Evolutionary conservation across 1,140 invertebrate species (phyloP), one percentile per base, ranked within the genome.

Genomic region (Acyrthosiphon pisum): DNA sequence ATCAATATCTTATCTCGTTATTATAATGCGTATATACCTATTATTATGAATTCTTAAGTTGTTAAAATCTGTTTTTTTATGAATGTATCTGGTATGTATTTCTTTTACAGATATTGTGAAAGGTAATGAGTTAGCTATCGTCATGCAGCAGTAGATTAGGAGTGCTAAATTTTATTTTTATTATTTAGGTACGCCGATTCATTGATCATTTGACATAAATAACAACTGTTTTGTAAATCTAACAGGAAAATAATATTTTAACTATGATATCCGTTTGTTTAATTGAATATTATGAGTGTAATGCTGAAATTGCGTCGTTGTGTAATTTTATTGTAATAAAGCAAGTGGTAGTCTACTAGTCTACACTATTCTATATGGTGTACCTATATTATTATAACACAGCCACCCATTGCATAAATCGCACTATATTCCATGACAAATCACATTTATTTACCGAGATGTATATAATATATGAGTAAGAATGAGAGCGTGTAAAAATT

Each of bases 141-240:
- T 60, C 41, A 90, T 41, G 41, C 37, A 90, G 41, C 37, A 91
- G 35, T 91, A 68, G 90, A 41, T n/a, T 91, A n/a, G 26, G 23
- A 91, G 56, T 76, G 41, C n/a, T 76, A 91, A 76, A 91, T 91
- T 91, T 14, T 68, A 91, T 91, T 76, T 90, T 48, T 44, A 68
- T 91, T 68, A 41, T 68, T 91, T 76, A 76, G 30, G n/a, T 76
- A 44, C 90, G n/a, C 56, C 26, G 4, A 68, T 91, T 68, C 56
- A 91, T 44, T 68, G 44, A 91, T 91, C 8, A 53, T 53, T 89
- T 89, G 48, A 53, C 48, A 89, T 53, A 89, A 88, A 53, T 37
- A 87, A 48, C 46, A 87, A 50, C 53, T 30, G 4, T 68, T 91
- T 91, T 76, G 26, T 44, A n/a, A 68, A 91, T n/a, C n/a, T 56